Base-by-base conservation (phyloP, 1,140 invertebrate species). In the Solen grandis region DNA sequence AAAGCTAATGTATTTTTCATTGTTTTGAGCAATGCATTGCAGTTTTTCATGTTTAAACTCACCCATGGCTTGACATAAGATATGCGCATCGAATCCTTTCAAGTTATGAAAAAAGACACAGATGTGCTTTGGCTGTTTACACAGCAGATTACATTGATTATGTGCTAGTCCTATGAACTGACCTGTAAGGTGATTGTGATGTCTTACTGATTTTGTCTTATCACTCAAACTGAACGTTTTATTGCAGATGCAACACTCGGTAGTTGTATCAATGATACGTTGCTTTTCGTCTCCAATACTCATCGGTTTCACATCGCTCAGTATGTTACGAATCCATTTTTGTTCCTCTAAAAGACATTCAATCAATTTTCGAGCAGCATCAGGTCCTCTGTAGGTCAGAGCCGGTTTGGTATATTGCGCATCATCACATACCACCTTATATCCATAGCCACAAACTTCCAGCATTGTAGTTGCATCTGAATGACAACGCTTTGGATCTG, bases 81-180 rank as follows among this genome's bases (percentile, higher is more conserved):
- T 72, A 79, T 91, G 91, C 35, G 79, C 46, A 83, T 93, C 90
- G 86, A 92, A 93, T 5, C 85, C 85, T 41, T 50, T 75, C 25
- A 92, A 83, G 85, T 91, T 92, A 81, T 92, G 92, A 72, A 93
- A 91, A 73, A 91, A 81, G 54, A 93, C 80, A 10, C 90, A n/a
- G n/a, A 91, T 74, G 50, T 70, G 63, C 10, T 70, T 68, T 29
- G 46, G 63, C 19, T 55, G 65, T 69, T 75, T 63, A 16, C 46
- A 76, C 22, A 63, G 52, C 8, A 76, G 35, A 70, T 70, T 74
- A 65, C 65, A 82, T 19, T 35, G 55, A 0, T 16, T 33, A 27
- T 68, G 62, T 16, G 81, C 75, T 35, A 62, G 50, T 14, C 75
- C 74, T 1, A 69, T 75, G 27, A 54, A 62, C 31, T 50, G 13